These are phyloP conservation scores for Lithophane leautieri DNA, from an alignment of 2,888 invertebrate genomes.

Conservation along the genomic window DNA sequence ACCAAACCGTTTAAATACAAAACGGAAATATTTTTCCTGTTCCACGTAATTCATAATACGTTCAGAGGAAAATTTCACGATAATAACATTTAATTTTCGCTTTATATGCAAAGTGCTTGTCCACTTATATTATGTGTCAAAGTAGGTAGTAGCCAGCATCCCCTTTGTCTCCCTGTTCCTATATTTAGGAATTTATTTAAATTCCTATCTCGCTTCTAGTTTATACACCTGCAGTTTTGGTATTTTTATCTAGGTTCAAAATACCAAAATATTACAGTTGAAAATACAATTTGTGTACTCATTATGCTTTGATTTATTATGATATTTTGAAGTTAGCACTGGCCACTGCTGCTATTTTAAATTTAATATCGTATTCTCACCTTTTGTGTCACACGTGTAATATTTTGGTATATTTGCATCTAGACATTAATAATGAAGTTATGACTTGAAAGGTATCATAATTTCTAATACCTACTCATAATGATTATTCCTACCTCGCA, in stretches of 20 bases:
- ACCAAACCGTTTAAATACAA: conserved; percentile 17
- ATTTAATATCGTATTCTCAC: too few species aligned
- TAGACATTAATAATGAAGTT: too few species aligned
- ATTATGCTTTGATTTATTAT: too few species aligned
- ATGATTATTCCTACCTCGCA: too few species aligned
- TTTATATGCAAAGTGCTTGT: conserved; percentile 57
- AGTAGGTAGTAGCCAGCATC: conserved; percentile 22
- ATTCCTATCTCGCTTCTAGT: neutral
- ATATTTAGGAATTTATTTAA: conserved; percentile 13
- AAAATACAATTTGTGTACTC: too few species aligned
- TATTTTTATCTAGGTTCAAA: neutral
- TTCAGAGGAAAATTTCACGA: conserved; percentile 13
- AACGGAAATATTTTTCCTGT: conserved; percentile 13
- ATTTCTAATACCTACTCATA: too few species aligned
- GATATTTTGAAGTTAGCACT: too few species aligned
- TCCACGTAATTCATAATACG: neutral
- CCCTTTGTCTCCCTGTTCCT: conserved; percentile 9
- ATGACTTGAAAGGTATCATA: too few species aligned
- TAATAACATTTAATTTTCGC: conserved; percentile 43
- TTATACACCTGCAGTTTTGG: conserved; percentile 7
- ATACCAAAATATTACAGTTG: neutral
- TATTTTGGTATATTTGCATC: too few species aligned
- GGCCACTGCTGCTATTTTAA: too few species aligned
- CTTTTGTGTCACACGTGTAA: too few species aligned
- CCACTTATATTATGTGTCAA: conserved; percentile 41